Percentiles rank a stretch among this genome's conserved stretches.
These are phyloP conservation scores for Mycetomoellerius zeteki DNA, from an alignment of 1,140 invertebrate species.

Conservation along the genomic window DNA sequence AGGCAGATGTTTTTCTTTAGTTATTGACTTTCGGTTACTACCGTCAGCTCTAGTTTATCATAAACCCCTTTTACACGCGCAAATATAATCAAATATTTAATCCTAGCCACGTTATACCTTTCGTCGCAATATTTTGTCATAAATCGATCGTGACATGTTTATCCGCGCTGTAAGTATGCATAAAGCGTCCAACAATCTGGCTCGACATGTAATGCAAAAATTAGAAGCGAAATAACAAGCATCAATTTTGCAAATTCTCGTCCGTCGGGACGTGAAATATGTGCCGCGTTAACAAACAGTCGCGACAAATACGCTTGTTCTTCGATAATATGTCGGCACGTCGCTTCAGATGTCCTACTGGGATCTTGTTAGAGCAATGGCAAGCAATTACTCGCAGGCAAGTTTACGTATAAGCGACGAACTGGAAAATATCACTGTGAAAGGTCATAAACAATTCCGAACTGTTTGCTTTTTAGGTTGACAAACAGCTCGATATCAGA, in stretches of 20 bases:
- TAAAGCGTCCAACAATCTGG: not conserved
- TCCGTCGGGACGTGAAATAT: not conserved
- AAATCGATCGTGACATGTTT: not conserved
- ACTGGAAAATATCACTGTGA: slow-evolving; percentile 25
- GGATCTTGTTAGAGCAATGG: slow-evolving; percentile 22
- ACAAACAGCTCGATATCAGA: not conserved
- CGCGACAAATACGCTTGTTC: not conserved
- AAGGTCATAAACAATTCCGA: slow-evolving; percentile 14
- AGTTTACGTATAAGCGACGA: slow-evolving; percentile 12
- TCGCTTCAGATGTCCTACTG: slow-evolving; percentile 9
- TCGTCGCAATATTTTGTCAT: not conserved
- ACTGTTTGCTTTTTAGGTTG: not conserved
- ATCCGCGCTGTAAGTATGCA: not conserved
- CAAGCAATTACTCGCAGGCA: slow-evolving; percentile 31
- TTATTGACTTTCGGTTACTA: slow-evolving; percentile 29
- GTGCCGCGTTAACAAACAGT: slow-evolving; percentile 14
- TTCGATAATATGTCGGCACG: slow-evolving; percentile 33
- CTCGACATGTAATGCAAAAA: not conserved
- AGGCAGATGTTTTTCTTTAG: slow-evolving; percentile 39
- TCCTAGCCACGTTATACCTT: not conserved
- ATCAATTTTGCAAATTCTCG: slow-evolving; percentile 12
- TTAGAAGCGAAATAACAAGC: not conserved
- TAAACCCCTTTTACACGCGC: not conserved
- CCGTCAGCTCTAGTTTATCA: not conserved
- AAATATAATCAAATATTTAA: not conserved